Evolutionary conservation across 2,888 invertebrate species (phyloP).

Genomic region (Diploptera punctata): DNA sequence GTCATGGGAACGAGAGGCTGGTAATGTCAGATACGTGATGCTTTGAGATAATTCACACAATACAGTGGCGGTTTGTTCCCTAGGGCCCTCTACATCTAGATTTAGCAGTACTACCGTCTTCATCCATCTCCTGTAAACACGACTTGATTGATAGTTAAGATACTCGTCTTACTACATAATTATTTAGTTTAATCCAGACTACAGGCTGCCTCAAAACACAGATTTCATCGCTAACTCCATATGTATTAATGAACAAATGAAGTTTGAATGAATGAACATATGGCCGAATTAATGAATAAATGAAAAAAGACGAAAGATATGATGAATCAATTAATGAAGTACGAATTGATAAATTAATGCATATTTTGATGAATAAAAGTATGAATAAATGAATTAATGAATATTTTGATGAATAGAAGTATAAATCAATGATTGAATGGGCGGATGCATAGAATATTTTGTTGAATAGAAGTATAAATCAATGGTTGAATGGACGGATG

Average conservation of each 20-base stretch:
- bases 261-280: neutral
- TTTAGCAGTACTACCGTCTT: neutral
- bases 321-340: neutral
- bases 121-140: neutral
- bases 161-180: too few species aligned
- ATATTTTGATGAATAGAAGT: neutral
- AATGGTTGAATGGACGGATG: neutral
- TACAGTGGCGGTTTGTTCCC: neutral
- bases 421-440: neutral
- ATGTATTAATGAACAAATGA: too few species aligned
- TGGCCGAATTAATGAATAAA: neutral
- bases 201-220: too few species aligned
- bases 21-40: constrained; percentile 5
- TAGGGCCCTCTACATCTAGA: neutral
- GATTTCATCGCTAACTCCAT: too few species aligned
- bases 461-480: neutral
- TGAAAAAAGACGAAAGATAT: neutral
- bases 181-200: too few species aligned
- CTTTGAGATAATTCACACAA: neutral
- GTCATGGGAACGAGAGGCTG: neutral
- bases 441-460: neutral
- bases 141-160: neutral
- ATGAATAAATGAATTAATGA: neutral
- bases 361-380: too few species aligned
- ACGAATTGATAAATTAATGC: neutral